These are phyloP conservation scores for Caenorhabditis sulstoni DNA, from an alignment of 2,888 invertebrate genomes.

Conservation along the genomic window DNA sequence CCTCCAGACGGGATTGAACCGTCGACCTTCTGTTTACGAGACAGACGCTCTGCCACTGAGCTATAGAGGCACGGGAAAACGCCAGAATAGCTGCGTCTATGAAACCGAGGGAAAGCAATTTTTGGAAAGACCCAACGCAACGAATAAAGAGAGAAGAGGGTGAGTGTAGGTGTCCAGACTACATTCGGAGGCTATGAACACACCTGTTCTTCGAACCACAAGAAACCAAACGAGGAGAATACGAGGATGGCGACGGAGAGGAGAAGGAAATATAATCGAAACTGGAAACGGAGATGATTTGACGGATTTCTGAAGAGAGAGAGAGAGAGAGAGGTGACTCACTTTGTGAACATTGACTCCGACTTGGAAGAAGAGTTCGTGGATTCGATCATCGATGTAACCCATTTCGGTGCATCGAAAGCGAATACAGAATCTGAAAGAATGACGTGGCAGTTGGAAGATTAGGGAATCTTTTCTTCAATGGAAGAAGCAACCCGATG, in stretches of 20 bases:
- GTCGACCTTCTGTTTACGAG: slow-evolving; percentile 74
- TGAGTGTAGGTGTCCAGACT: slow-evolving; percentile 3
- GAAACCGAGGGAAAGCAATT: too few species aligned
- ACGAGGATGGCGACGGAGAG: slow-evolving; percentile 72
- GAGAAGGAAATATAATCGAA: slow-evolving; percentile 68
- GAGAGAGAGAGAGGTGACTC: neutral
- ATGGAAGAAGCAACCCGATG: neutral
- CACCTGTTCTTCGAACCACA: slow-evolving; percentile 77
- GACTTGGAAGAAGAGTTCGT: slow-evolving; percentile 70
- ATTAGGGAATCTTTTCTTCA: neutral
- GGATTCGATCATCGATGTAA: slow-evolving; percentile 55
- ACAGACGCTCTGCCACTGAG: slow-evolving; percentile 76
- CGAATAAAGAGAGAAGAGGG: too few species aligned
- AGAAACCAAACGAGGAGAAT: slow-evolving; percentile 72
- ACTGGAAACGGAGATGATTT: slow-evolving; percentile 42
- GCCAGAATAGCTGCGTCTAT: too few species aligned
- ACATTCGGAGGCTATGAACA: slow-evolving; percentile 18
- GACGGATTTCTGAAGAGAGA: neutral
- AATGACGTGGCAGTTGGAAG: slow-evolving; percentile 4
- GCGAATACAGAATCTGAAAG: slow-evolving; percentile 9
- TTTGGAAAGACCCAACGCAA: too few species aligned
- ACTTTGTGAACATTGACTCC: slow-evolving; percentile 71
- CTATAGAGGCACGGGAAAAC: slow-evolving; percentile 38
- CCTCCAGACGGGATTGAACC: slow-evolving; percentile 68
- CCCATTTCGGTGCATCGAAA: slow-evolving; percentile 50